Evolutionary conservation across 2,797 vertebrate genomes (phyloP), one percentile per base, ranked within the genome.

Genomic region (Petrocephalus sullivani): DNA sequence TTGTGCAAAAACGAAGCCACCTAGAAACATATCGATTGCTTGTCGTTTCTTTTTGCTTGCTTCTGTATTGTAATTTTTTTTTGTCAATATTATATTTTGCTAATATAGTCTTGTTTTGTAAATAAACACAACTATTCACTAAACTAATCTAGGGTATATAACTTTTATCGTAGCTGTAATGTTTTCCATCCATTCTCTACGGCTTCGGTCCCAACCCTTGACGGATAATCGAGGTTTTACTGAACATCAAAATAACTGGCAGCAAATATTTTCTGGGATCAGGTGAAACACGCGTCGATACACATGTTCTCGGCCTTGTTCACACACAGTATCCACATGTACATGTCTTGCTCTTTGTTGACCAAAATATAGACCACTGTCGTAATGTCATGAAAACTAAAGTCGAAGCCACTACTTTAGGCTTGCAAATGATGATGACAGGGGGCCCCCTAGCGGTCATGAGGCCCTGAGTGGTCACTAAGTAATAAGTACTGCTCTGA

Each of bases 311-410:
- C 37, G 1, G 0, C 16, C 37, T 78, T 41, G 37, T 78, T 78
- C 33, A n/a, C 14, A 46, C 19, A 46, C 6, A 0, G 67, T 75
- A 75, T 41, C 41, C 67, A 41, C 67, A 71, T 28, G 28, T 3
- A 53, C 37, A 51, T 6, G 81, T 51, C 19, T 51, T 51, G 51
- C 51, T 12, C 49, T 84, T 4, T 84, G 23, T 14, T 37, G 6
- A 60, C 54, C 54, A 19, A 37, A 56, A 57, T 58, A 56, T 12
- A 19, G 23, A 28, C 3, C 14, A 54, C 12, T 56, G 14, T 57
- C 54, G 37, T 86, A 6, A 86, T 86, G 33, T 58, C 54, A 57
- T 28, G 82, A 85, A 85, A 85, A 85, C 82, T 23, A 57, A 33
- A 51, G 33, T 28, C n/a, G 57, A 56, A 85, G 23, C 21, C 10